Evolutionary conservation across 2,797 vertebrate genomes (phyloP).

Genomic region (Phataginus tricuspis): DNA sequence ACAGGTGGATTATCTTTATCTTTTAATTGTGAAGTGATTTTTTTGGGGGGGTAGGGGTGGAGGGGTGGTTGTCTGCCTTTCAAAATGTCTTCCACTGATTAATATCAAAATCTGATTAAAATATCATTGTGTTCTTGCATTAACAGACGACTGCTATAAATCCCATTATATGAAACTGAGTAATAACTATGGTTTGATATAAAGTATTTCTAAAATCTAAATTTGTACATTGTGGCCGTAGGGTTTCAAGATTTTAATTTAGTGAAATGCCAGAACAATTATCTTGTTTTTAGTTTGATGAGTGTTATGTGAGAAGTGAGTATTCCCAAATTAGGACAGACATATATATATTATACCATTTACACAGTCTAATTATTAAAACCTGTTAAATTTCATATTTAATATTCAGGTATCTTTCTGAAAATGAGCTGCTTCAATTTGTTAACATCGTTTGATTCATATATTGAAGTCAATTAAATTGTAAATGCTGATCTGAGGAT

Average conservation of each 20-base stretch:
- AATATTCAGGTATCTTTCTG: slow-evolving; percentile 77
- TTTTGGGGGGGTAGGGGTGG: background rate
- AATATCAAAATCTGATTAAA: slow-evolving; percentile 79
- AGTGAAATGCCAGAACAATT: slow-evolving; percentile 83
- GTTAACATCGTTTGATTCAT: slow-evolving; percentile 46
- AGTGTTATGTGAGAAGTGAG: slow-evolving; percentile 78
- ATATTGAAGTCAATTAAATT: slow-evolving; percentile 80
- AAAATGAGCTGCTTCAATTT: slow-evolving; percentile 75
- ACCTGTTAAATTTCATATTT: slow-evolving; percentile 82
- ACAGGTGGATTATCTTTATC: slow-evolving; percentile 29
- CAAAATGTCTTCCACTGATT: slow-evolving; percentile 63
- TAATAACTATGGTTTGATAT: slow-evolving; percentile 82
- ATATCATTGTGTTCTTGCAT: slow-evolving; percentile 68
- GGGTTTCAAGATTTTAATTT: slow-evolving; percentile 84
- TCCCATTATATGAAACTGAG: slow-evolving; percentile 83
- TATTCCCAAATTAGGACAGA: slow-evolving; percentile 83
- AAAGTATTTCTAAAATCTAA: slow-evolving; percentile 87
- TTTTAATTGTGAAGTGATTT: slow-evolving; percentile 54
- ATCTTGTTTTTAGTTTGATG: slow-evolving; percentile 81
- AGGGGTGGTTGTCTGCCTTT: slow-evolving; percentile 28
- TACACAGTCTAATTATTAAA: slow-evolving; percentile 85
- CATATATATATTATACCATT: slow-evolving; percentile 80
- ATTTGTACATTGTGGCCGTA: slow-evolving; percentile 82
- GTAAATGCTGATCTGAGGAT: slow-evolving; percentile 73
- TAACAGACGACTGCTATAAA: slow-evolving; percentile 80